A percentile compares a stretch with the other conserved stretches of the same genome.
phyloP scores from a whole-genome alignment of 1,140 invertebrate genomes.

The Stegodyphus dumicola region DNA sequence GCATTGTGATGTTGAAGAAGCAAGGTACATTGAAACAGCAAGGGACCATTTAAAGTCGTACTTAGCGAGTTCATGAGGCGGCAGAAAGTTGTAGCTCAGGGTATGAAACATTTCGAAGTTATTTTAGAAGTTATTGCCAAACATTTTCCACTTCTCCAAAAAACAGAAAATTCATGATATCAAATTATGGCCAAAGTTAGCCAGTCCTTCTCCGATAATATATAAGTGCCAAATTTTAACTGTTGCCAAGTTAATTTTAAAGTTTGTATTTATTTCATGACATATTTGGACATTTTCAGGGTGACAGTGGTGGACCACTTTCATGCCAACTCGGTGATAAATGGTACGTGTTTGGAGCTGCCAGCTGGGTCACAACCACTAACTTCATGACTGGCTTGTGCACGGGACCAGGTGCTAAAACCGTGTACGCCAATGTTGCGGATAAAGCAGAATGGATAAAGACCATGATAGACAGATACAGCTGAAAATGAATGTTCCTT shows the following conservation, averaged over 20 bases:
- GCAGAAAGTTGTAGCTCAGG: too few species aligned
- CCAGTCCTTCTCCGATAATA: too few species aligned
- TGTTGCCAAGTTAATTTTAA: background rate
- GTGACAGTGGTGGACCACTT: conserved; percentile 53
- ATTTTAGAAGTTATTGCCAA: too few species aligned
- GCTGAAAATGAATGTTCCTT: background rate
- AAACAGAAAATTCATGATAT: too few species aligned
- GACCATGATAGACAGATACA: conserved; percentile 21
- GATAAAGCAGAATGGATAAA: conserved; percentile 40
- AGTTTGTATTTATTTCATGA: background rate
- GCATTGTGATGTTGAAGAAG: too few species aligned
- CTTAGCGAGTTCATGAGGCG: too few species aligned
- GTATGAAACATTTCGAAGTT: too few species aligned
- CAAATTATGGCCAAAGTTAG: too few species aligned
- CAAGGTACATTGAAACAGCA: too few species aligned
- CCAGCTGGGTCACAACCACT: conserved; percentile 26
- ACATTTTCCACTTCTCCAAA: too few species aligned
- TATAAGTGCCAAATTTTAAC: too few species aligned
- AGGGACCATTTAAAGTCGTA: too few species aligned
- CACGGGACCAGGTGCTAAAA: conserved; percentile 11
- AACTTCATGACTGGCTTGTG: conserved; percentile 46
- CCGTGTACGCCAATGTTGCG: conserved; percentile 22
- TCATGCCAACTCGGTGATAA: conserved; percentile 10
- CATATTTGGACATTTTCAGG: conserved; percentile 8
- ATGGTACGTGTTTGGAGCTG: conserved; percentile 37